Evolutionary conservation across 2,888 invertebrate genomes (phyloP), one percentile per base, ranked within the genome.

Genomic region (Dolichomitus sp.): DNA sequence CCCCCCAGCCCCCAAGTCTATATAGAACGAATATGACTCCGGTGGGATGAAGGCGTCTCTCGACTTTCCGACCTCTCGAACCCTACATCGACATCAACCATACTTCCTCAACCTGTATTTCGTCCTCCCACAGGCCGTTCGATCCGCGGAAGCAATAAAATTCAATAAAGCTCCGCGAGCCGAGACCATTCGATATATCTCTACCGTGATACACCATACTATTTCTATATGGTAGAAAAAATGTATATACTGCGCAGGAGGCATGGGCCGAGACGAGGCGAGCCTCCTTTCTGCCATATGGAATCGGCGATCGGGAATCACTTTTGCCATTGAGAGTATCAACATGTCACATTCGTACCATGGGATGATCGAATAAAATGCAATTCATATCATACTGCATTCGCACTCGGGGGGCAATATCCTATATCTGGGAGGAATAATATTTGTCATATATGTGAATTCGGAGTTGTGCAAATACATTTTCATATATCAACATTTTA

Each of bases 121-220:
- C 19, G 12, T 27, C 54, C 50, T 65, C 52, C 52, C 52, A 17
- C 30, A 14, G 48, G 40, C 42, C 59, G 37, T 65, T 59, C 68
- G 14, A 50, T 42, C 50, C 40, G 30, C 70, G 77, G 63, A 81
- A 77, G 77, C 68, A 77, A 77, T 81, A 77, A 77, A 81, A 81
- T 81, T 77, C 81, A 77, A 81, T 81, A 68, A 81, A 68, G 27
- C 72, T 19, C 45, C 30, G 54, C 37, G 30, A 73, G 42, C 73
- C 77, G 57, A 50, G 50, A 33, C 48, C 52, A 70, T 66, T 81
- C 59, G 75, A 81, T 76, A 72, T 81, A 57, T 52, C 37, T 30
- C 19, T 12, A 33, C 19, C 68, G 33, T 52, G 68, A 48, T 50
- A 19, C 37, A n/a, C 19, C 23, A 33, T 63, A 27, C 23, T 37